These are phyloP conservation scores for Lontra canadensis DNA, from an alignment of 2,113 vertebrate genomes.

Conservation along the genomic window DNA sequence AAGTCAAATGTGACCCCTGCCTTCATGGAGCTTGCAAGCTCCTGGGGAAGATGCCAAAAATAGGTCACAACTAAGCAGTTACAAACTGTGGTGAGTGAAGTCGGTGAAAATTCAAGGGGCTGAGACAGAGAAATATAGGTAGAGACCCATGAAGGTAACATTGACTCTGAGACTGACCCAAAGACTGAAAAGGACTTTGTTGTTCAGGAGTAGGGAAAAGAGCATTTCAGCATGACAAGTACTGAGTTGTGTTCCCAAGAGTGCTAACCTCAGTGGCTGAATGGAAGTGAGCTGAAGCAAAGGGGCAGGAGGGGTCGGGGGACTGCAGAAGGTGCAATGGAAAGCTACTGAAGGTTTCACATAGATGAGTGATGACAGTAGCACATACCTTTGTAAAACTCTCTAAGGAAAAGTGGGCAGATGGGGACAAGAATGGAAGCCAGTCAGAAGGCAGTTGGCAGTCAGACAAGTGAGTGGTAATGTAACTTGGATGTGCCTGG, in stretches of 20 bases:
- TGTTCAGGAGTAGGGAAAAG: not conserved
- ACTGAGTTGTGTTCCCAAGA: not conserved
- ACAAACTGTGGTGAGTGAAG: not conserved
- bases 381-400: not conserved
- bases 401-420: not conserved
- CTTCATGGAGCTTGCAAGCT: not conserved
- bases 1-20: not conserved
- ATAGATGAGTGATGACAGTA: not conserved
- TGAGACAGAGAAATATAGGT: not conserved
- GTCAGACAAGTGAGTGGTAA: not conserved
- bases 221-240: not conserved
- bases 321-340: accelerated
- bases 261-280: not conserved
- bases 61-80: not conserved
- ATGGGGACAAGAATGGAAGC: not conserved
- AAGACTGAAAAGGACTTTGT: not conserved
- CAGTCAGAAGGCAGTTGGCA: not conserved
- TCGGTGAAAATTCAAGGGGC: not conserved
- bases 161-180: not conserved
- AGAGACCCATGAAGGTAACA: not conserved
- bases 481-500: not conserved
- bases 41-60: not conserved
- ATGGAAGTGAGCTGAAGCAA: not conserved
- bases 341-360: not conserved
- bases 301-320: not conserved